Percentiles rank a stretch among this genome's conserved stretches.
Evolutionary conservation across 1,140 invertebrate species (phyloP).

Genomic region (Nomia melanderi): DNA sequence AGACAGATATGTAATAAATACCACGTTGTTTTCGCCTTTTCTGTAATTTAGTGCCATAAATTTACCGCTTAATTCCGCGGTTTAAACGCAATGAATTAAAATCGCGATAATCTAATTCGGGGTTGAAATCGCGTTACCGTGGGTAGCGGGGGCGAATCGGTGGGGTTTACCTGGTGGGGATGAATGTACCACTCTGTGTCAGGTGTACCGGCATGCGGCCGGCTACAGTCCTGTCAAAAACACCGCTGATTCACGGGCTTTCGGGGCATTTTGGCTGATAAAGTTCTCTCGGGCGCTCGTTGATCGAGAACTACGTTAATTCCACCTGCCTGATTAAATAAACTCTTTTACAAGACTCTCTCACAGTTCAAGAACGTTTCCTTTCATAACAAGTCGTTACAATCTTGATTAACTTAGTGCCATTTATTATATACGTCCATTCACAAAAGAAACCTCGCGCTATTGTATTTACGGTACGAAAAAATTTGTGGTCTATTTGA

Average conservation of each 20-base stretch:
- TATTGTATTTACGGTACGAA: too few species aligned
- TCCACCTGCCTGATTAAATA: too few species aligned
- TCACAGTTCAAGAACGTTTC: too few species aligned
- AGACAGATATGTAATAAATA: neutral
- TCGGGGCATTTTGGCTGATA: neutral
- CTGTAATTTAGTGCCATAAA: neutral
- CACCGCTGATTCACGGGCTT: slow-evolving; percentile 59
- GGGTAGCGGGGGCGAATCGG: slow-evolving; percentile 16
- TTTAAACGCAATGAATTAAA: slow-evolving; percentile 9
- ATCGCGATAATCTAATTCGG: slow-evolving; percentile 14
- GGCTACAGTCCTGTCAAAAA: slow-evolving; percentile 70
- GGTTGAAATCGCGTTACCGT: slow-evolving; percentile 18
- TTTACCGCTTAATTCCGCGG: neutral
- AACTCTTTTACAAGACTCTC: too few species aligned
- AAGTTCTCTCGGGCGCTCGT: neutral
- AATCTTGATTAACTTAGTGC: neutral
- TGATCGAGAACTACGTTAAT: neutral
- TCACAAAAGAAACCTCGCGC: too few species aligned
- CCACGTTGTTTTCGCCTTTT: neutral
- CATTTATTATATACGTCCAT: neutral
- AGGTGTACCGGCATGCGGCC: slow-evolving; percentile 74
- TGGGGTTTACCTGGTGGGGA: slow-evolving; percentile 54
- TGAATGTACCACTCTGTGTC: slow-evolving; percentile 72
- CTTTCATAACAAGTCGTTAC: neutral
- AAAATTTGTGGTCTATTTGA: neutral